Conservation (phyloP, 2,888 invertebrate species). For the Phalera bucephala region DNA sequence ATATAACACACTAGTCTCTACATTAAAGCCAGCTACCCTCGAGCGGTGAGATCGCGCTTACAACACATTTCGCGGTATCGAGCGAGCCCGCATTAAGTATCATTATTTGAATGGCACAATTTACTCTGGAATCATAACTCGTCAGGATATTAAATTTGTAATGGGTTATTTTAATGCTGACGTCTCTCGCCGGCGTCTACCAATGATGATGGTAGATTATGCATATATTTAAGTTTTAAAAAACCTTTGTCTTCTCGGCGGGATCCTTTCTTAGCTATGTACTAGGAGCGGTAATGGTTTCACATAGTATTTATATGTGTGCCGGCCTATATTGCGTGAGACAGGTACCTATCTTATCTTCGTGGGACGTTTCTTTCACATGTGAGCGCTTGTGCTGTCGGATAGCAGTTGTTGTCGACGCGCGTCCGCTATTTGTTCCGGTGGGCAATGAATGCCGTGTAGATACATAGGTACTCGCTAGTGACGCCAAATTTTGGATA, state of each 20-base stretch:
- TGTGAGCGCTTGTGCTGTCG: constrained; percentile 15
- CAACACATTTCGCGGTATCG: constrained; percentile 52
- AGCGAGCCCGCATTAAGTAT: constrained; percentile 71
- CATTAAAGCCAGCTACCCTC: constrained; percentile 19
- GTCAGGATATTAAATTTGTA: constrained; percentile 65
- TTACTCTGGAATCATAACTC: constrained; percentile 68
- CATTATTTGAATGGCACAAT: constrained; percentile 79
- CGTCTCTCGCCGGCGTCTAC: constrained; percentile 38
- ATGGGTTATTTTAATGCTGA: constrained; percentile 65
- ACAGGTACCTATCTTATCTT: constrained; percentile 32
- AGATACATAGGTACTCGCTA: constrained; percentile 12
- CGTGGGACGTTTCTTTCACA: constrained; percentile 28
- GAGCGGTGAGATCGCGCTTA: constrained; percentile 30
- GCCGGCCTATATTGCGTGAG: constrained; percentile 20
- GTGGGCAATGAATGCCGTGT: constrained; percentile 33
- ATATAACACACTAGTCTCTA: not conserved
- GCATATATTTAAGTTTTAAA: constrained; percentile 16
- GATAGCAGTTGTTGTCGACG: constrained; percentile 15
- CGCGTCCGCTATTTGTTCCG: constrained; percentile 33
- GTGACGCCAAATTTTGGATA: constrained; percentile 9
- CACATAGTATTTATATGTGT: constrained; percentile 10
- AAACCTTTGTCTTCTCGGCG: constrained; percentile 8
- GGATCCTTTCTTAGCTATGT: not conserved
- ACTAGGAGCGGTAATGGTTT: constrained; percentile 3
- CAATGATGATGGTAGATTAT: constrained; percentile 39